phyloP scores from a whole-genome alignment of 2,888 invertebrate genomes.

The Junonia oenone region DNA sequence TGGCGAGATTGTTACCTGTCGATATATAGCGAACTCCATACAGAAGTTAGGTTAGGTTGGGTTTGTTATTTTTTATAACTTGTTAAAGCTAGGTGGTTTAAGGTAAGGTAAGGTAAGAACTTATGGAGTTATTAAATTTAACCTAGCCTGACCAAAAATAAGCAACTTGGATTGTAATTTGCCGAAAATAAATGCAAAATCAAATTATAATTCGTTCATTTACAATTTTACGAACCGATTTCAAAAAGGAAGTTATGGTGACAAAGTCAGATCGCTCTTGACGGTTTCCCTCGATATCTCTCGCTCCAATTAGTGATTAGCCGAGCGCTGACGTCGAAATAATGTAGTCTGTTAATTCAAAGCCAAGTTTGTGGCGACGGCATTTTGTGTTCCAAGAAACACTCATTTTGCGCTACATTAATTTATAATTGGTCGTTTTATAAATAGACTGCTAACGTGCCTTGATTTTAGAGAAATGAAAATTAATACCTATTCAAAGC shows the following conservation, averaged over 20 bases:
- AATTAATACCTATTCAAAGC: not conserved
- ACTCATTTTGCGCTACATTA: not conserved
- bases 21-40: too few species aligned
- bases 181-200: too few species aligned
- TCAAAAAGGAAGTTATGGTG: not conserved
- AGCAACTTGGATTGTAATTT: too few species aligned
- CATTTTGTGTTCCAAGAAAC: not conserved
- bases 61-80: too few species aligned
- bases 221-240: not conserved
- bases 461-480: not conserved
- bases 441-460: not conserved
- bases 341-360: constrained; percentile 5
- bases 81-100: too few species aligned
- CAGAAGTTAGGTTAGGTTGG: too few species aligned
- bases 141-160: too few species aligned
- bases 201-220: not conserved
- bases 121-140: too few species aligned
- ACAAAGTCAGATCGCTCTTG: not conserved
- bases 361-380: not conserved
- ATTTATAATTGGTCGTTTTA: not conserved
- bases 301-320: constrained; percentile 14
- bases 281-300: constrained; percentile 7
- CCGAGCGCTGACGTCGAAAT: constrained; percentile 8
- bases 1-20: too few species aligned
- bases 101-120: too few species aligned